These are phyloP conservation scores for Cassiopea xamachana DNA, from an alignment of 30 jellyfish, hydroid and myxozoan species.

Conservation along the genomic window DNA sequence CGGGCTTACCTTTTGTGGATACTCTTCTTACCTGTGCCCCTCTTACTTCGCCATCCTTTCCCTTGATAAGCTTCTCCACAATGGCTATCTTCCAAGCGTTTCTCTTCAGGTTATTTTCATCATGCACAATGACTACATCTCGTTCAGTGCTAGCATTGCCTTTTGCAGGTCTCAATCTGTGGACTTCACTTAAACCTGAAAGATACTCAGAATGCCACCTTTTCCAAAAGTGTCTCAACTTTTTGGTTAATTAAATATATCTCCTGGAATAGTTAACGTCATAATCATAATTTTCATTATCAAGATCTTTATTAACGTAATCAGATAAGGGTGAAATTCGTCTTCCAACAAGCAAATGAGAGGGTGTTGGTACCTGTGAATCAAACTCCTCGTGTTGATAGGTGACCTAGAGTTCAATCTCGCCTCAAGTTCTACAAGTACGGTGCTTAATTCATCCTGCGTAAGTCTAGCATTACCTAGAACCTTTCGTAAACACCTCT, in stretches of 20 bases:
- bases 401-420: conserved; percentile 25
- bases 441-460: conserved; percentile 30
- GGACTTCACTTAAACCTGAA: conserved; percentile 33
- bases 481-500: conserved; percentile 41
- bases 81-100: conserved; percentile 48
- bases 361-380: conserved; percentile 14
- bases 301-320: not conserved
- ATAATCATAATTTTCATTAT: conserved; percentile 1
- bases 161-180: not conserved
- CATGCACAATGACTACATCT: conserved; percentile 44
- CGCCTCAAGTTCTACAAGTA: conserved; percentile 25
- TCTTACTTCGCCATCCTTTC: conserved; percentile 58
- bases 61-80: conserved; percentile 50
- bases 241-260: conserved; percentile 11
- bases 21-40: conserved; percentile 68
- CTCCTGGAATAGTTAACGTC: not conserved
- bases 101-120: conserved; percentile 53
- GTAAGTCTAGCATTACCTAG: conserved; percentile 11
- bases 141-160: not conserved
- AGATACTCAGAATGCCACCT: conserved; percentile 63
- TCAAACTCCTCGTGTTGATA: not conserved
- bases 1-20: conserved; percentile 41
- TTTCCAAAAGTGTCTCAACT: conserved; percentile 29
- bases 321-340: conserved; percentile 24
- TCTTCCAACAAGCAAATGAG: conserved; percentile 34